phyloP scores from a whole-genome alignment of 2,888 invertebrate species.

The Schizotus pectinicornis region DNA sequence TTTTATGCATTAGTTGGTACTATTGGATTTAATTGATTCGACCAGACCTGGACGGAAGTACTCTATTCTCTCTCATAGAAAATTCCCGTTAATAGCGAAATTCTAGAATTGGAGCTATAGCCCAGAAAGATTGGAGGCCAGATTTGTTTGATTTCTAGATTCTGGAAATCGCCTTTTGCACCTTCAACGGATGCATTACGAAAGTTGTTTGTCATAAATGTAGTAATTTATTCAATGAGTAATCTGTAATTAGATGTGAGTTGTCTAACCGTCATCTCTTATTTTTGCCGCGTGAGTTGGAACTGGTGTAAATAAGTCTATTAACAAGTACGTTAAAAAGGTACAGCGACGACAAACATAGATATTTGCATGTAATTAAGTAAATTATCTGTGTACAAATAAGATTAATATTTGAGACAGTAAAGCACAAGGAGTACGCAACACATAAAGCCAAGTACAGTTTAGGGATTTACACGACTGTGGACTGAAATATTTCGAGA shows the following conservation, averaged over 20 bases:
- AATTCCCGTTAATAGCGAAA: no score
- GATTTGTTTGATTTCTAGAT: no score
- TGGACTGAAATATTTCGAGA: conserved; percentile 34
- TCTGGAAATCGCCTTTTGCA: no score
- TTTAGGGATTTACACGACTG: conserved; percentile 20
- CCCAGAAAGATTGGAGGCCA: no score
- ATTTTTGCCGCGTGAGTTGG: not conserved
- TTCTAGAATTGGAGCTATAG: no score
- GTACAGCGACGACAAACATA: not conserved
- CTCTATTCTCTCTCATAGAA: no score
- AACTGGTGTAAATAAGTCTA: conserved; percentile 5
- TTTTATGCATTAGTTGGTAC: no score
- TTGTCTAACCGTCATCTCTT: not conserved
- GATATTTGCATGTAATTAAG: conserved; percentile 10
- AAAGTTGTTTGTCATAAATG: no score
- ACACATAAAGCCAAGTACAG: conserved; percentile 18
- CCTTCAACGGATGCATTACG: no score
- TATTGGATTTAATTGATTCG: no score
- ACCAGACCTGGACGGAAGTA: no score
- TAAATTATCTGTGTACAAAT: conserved; percentile 2
- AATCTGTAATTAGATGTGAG: not conserved
- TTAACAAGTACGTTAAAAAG: conserved; percentile 3
- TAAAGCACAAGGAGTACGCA: not conserved
- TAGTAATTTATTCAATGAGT: not conserved
- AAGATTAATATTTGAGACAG: conserved; percentile 1